Evolutionary conservation across 2,888 invertebrate genomes (phyloP).

Genomic region (Spilarctia lutea): DNA sequence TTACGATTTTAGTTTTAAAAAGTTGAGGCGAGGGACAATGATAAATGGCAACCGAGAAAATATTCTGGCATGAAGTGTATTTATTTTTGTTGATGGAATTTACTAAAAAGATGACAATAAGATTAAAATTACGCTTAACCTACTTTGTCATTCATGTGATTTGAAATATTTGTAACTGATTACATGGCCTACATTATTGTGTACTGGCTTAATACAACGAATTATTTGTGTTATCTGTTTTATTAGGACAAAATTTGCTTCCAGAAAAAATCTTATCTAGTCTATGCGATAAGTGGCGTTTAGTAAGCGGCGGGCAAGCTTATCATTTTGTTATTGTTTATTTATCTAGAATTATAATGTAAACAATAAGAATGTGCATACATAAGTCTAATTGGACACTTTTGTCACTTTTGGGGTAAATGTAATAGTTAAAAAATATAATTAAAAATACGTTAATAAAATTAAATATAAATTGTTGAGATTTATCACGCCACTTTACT

Average conservation of each 20-base stretch:
- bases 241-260: neutral
- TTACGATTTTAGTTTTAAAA: constrained; percentile 33
- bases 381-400: neutral
- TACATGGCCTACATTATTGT: neutral
- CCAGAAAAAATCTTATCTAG: neutral
- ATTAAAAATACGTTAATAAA: too few species aligned
- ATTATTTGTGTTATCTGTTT: neutral
- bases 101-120: neutral
- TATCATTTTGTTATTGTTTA: neutral
- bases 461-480: too few species aligned
- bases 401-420: too few species aligned
- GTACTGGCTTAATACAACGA: neutral
- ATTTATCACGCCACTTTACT: too few species aligned
- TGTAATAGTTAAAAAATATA: too few species aligned
- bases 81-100: constrained; percentile 12
- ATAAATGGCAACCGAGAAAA: constrained; percentile 37
- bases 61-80: constrained; percentile 29
- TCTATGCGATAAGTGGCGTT: neutral
- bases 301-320: neutral
- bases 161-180: neutral
- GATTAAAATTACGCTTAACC: neutral
- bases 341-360: neutral
- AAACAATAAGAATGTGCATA: neutral
- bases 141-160: neutral
- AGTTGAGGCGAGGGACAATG: constrained; percentile 36